Conservation (phyloP, 2,113 vertebrate genomes). For the Mobula hypostoma region DNA sequence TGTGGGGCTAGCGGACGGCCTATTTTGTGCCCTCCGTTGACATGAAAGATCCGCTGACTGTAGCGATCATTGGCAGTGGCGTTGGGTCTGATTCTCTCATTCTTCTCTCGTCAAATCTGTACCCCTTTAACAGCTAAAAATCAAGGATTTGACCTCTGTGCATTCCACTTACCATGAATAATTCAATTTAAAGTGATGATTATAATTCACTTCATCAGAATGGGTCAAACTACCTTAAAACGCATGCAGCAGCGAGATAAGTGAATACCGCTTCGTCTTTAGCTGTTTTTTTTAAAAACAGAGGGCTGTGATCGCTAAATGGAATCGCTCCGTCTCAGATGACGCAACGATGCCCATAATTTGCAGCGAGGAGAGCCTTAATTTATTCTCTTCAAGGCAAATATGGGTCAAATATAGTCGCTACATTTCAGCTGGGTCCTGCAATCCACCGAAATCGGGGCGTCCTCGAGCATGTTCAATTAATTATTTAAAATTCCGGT, state of each 20-base stretch:
- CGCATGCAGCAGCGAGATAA: not conserved
- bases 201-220: not conserved
- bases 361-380: not conserved
- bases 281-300: not conserved
- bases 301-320: constrained; percentile 5
- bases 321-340: constrained; percentile 5
- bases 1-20: not conserved
- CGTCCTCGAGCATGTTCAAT: not conserved
- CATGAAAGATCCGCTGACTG: not conserved
- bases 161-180: constrained; percentile 4
- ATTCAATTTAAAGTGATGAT: constrained; percentile 8
- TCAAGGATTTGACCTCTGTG: not conserved
- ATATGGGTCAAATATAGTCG: not conserved
- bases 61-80: not conserved
- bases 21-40: not conserved
- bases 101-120: not conserved
- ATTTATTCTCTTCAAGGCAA: constrained; percentile 1
- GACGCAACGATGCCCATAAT: not conserved
- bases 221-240: constrained; percentile 27
- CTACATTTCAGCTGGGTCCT: constrained; percentile 17
- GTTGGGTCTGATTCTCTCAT: not conserved
- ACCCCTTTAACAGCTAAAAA: not conserved
- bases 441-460: not conserved
- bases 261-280: not conserved
- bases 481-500: too few relatives aligned